Evolutionary conservation across 2,797 vertebrate species (phyloP).

Genomic region (Glyptemys insculpta): DNA sequence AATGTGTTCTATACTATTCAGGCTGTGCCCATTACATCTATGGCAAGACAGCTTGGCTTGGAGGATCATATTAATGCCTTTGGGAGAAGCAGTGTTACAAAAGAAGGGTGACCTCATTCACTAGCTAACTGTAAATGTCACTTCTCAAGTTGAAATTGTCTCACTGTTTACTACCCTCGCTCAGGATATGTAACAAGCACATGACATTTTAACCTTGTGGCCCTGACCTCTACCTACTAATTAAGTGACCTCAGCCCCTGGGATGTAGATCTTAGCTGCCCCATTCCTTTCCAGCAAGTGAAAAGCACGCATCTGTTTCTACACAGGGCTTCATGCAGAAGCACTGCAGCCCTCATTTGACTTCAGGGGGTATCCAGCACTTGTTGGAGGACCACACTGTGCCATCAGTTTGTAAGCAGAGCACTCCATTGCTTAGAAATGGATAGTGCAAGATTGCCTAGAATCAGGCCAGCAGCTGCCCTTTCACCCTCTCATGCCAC

Average conservation of each 20-base stretch:
- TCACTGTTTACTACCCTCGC: not conserved
- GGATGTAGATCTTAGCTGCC: not conserved
- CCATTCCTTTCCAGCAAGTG: rapidly evolving
- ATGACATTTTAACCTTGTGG: slow-evolving; percentile 18
- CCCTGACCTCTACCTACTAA: not conserved
- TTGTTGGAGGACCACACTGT: rapidly evolving
- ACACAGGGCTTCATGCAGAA: not conserved
- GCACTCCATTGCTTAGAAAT: rapidly evolving
- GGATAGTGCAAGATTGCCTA: rapidly evolving
- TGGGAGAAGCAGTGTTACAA: slow-evolving; percentile 56
- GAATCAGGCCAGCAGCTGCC: rapidly evolving
- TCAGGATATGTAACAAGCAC: slow-evolving; percentile 2
- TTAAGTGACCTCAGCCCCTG: rapidly evolving
- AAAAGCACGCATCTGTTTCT: rapidly evolving
- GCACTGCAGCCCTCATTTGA: not conserved
- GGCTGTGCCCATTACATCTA: not conserved
- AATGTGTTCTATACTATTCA: not conserved
- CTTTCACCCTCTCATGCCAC: slow-evolving; percentile 1
- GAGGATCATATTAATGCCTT: slow-evolving; percentile 58
- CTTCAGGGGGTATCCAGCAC: not conserved
- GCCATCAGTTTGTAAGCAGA: not conserved
- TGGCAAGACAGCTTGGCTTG: not conserved
- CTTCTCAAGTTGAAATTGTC: slow-evolving; percentile 53
- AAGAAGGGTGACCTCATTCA: slow-evolving; percentile 59
- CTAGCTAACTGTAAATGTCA: slow-evolving; percentile 3